Evolutionary conservation across 2,797 vertebrate genomes (phyloP), one percentile per base, ranked within the genome.

Genomic region (Graptemys geographica): DNA sequence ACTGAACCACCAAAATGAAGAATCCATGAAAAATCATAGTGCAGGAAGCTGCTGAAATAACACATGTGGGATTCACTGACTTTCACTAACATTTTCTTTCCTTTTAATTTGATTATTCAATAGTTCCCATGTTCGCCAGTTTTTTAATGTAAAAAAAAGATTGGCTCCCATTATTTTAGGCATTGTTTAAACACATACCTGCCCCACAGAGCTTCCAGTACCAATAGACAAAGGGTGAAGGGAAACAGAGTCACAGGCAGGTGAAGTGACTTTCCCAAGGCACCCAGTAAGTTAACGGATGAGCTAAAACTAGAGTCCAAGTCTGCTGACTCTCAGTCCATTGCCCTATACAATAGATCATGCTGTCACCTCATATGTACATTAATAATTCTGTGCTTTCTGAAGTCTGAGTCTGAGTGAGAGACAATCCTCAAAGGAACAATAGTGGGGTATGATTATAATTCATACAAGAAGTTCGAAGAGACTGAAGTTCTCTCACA

Each of bases 21-120:
- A 78, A 78, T 10, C 6, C 8, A 9, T 28, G 27, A 78, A 47
- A 49, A 31, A 78, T 31, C 25, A 6, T 31, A 78, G 74, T 49
- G 15, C 44, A 49, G 8, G 44, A 49, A 78, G 47, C 25, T 0
- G 2, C 8, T 21, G 8, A 8, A 31, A 11, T 27, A 13, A 87
- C 89, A 6, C 6, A n/a, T 1, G 0, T 2, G 1, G 37, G 81
- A 84, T 0, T 1, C 12, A 11, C 8, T 0, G 0, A 5, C 52
- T 86, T 79, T 56, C 57, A 85, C 8, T 15, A 21, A 3, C 1
- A 8, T 37, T 31, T 51, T 47, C 44, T 81, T 69, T 65, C 51
- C 3, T 55, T 11, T 37, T 10, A 6, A 2, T 55, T 82, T 49
- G 53, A 69, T 15, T 51, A 56, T 11, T 15, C 62, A 65, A 8